Conservation (phyloP, 2,113 vertebrate genomes). For the Chionis minor region DNA sequence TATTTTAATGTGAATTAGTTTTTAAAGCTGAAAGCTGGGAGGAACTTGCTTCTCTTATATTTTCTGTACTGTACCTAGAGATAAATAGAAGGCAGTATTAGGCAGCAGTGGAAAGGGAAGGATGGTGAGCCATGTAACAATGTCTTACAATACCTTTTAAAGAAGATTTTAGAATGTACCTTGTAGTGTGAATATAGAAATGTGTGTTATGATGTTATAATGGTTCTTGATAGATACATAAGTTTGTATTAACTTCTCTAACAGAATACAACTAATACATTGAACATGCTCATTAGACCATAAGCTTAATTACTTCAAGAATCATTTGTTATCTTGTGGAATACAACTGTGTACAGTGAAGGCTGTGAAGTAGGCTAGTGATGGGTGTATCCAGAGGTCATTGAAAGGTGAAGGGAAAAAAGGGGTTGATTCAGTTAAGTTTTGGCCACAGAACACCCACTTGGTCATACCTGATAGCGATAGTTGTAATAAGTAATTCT, state of each 20-base stretch:
- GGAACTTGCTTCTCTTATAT: background rate
- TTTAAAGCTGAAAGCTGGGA: slow-evolving; percentile 1
- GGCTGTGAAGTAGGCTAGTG: background rate
- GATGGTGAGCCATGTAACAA: background rate
- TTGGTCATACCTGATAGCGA: background rate
- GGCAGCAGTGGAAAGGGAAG: background rate
- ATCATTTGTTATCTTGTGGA: background rate
- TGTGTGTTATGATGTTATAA: background rate
- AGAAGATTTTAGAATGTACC: background rate
- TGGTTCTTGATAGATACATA: background rate
- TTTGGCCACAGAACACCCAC: background rate
- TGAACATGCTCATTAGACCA: background rate
- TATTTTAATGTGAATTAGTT: slow-evolving; percentile 9
- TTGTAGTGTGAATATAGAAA: background rate
- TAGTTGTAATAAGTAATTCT: background rate
- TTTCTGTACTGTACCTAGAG: background rate
- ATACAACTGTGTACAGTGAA: background rate
- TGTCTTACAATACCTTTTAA: background rate
- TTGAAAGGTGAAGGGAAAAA: background rate
- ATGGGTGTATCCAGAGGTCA: background rate
- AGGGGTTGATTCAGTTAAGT: background rate
- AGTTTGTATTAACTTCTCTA: background rate
- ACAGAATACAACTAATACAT: background rate
- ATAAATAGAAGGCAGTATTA: background rate
- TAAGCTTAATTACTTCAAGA: background rate